Evolutionary conservation across 2,888 invertebrate species (phyloP).

Genomic region (Rhingia campestris): DNA sequence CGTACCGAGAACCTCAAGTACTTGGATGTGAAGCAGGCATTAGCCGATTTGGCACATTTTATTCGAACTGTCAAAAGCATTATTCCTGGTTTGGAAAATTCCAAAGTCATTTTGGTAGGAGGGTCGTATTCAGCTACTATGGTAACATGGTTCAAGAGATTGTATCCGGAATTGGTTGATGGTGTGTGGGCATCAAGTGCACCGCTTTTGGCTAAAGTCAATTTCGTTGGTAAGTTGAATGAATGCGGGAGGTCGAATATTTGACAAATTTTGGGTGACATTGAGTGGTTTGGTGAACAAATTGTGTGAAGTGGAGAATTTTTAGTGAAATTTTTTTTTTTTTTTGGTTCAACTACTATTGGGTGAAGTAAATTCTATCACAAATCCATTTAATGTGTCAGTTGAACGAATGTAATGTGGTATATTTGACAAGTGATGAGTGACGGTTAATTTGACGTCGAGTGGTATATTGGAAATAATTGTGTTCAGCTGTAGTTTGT

Average conservation of each 20-base stretch:
- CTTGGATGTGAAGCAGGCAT: constrained; percentile 86
- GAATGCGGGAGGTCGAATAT: neutral
- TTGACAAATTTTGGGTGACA: too few species aligned
- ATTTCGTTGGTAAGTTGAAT: constrained; percentile 82
- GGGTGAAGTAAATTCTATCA: too few species aligned
- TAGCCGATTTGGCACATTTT: constrained; percentile 87
- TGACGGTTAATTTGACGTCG: too few species aligned
- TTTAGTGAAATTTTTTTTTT: too few species aligned
- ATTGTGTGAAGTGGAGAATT: too few species aligned
- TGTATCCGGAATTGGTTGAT: constrained; percentile 85
- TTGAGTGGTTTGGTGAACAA: too few species aligned
- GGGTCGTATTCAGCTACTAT: constrained; percentile 88
- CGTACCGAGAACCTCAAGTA: constrained; percentile 85
- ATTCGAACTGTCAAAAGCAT: constrained; percentile 83
- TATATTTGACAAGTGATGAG: too few species aligned
- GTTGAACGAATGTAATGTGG: too few species aligned
- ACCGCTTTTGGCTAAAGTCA: constrained; percentile 85
- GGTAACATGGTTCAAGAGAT: constrained; percentile 87
- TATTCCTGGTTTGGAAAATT: constrained; percentile 79
- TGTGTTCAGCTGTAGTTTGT: too few species aligned
- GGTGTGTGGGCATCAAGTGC: constrained; percentile 87
- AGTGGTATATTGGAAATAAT: too few species aligned
- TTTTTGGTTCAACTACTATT: too few species aligned
- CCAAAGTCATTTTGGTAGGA: constrained; percentile 84
- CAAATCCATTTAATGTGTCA: too few species aligned